Base-by-base conservation (phyloP, 23 tunicate species). In the Phallusia fumigata region DNA sequence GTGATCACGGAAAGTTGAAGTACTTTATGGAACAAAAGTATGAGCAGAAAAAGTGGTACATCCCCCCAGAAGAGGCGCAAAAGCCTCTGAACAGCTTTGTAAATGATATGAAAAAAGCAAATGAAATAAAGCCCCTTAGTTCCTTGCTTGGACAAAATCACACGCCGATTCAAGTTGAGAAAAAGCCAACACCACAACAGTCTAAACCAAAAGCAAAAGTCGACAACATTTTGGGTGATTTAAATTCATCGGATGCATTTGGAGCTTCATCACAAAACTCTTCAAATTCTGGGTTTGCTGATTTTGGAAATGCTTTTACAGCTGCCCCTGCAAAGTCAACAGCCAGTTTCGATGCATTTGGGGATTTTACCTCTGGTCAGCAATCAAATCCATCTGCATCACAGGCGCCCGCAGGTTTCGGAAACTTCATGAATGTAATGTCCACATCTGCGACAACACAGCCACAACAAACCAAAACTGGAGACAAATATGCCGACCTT, bases 31-130 rank as follows among this genome's bases (percentile, higher is more conserved):
- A 97, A 58, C 84, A 94, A 74, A 97, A 97, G 77, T 97, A 97
- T 81, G 99, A 97, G 52, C 88, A 86, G 69, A 97, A 97, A 69
- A 80, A 85, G 33, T 97, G 99, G 99, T 97, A 88, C 74, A 82
- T 88, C 19, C 84, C 93, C n/a, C 96, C 95, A 33, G 91, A 80
- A 50, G 86, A 95, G 72, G 89, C 84, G 12, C 74, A 81, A 35
- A 95, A 95, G 84, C 86, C 90, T 18, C 35, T 76, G 26, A 91
- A 92, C 80, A 86, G 64, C 40, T 65, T 78, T 52, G 83, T 80
- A 1, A 58, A 91, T 0, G 84, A 82, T 24, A 35, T 72, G 28
- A 77, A 77, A 64, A 80, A 80, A 33, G 73, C 81, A 15, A 32
- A 50, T 3, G 79, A 80, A 53, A 81, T 69, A 30, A 77, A 83